These are phyloP conservation scores for Cataglyphis livida DNA, from an alignment of 2,888 invertebrate species.

Conservation along the genomic window DNA sequence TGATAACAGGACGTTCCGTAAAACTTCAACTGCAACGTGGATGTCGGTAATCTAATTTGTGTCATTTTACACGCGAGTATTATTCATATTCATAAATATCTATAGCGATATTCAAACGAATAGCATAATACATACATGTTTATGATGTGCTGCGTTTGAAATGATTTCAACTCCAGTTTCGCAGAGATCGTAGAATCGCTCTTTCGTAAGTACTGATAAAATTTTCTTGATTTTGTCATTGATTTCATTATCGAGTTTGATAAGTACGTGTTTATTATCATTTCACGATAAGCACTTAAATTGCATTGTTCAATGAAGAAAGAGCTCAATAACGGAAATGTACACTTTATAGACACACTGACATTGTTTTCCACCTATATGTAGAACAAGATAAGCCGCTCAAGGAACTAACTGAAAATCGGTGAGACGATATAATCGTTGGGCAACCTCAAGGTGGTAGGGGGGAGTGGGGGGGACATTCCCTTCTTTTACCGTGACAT, in stretches of 20 bases:
- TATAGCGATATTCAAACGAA: neutral
- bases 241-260: constrained; percentile 6
- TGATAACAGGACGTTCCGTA: constrained; percentile 50
- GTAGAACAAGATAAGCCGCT: constrained; percentile 44
- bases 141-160: neutral
- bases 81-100: neutral
- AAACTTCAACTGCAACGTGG: constrained; percentile 1
- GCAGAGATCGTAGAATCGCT: neutral
- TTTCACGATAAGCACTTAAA: constrained; percentile 10
- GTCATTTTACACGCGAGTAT: neutral
- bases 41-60: neutral
- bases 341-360: neutral
- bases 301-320: neutral
- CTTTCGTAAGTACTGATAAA: constrained; percentile 8
- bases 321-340: neutral
- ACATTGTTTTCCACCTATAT: constrained; percentile 5
- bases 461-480: constrained; percentile 59
- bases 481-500: constrained; percentile 4
- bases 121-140: neutral
- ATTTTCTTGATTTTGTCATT: neutral
- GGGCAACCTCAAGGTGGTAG: constrained; percentile 34
- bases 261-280: neutral
- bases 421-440: constrained; percentile 36
- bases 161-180: neutral
- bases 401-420: constrained; percentile 53